Evolutionary conservation across 64 coral and sea anemone species (phyloP).

Genomic region (Trachythela sp.): DNA sequence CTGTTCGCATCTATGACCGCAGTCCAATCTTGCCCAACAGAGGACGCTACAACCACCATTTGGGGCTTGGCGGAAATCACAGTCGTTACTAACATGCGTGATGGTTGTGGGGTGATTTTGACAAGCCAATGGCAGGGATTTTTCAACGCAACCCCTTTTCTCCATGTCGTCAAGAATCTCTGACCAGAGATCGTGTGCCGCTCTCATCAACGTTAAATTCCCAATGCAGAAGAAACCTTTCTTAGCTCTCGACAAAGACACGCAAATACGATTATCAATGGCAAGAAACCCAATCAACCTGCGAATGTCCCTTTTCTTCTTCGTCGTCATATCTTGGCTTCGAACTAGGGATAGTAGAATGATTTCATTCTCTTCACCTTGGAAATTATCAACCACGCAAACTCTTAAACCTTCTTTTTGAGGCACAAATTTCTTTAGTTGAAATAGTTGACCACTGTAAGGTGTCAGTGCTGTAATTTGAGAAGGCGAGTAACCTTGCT

Average conservation of each 20-base stretch:
- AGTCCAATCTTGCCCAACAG: conserved; percentile 43
- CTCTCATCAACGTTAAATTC: neutral
- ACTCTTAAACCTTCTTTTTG: conserved; percentile 43
- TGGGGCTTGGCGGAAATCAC: conserved; percentile 53
- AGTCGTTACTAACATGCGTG: no score
- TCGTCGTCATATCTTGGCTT: neutral
- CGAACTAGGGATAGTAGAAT: neutral
- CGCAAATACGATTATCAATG: neutral
- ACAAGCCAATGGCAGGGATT: neutral
- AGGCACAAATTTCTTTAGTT: conserved; percentile 59
- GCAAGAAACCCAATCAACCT: neutral
- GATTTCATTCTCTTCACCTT: neutral
- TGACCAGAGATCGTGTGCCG: neutral
- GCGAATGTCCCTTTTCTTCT: no score
- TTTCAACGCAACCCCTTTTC: neutral
- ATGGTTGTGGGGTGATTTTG: neutral
- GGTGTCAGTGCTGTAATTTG: conserved; percentile 74
- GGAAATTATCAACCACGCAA: conserved; percentile 9
- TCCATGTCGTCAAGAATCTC: neutral
- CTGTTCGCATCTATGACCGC: conserved; percentile 60
- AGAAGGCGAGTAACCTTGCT: conserved; percentile 61
- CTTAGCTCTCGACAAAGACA: neutral
- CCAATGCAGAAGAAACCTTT: neutral
- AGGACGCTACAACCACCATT: conserved; percentile 57
- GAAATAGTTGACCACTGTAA: conserved; percentile 68